These are phyloP conservation scores for Erynnis tages DNA, from an alignment of 2,888 invertebrate genomes.

Conservation along the genomic window DNA sequence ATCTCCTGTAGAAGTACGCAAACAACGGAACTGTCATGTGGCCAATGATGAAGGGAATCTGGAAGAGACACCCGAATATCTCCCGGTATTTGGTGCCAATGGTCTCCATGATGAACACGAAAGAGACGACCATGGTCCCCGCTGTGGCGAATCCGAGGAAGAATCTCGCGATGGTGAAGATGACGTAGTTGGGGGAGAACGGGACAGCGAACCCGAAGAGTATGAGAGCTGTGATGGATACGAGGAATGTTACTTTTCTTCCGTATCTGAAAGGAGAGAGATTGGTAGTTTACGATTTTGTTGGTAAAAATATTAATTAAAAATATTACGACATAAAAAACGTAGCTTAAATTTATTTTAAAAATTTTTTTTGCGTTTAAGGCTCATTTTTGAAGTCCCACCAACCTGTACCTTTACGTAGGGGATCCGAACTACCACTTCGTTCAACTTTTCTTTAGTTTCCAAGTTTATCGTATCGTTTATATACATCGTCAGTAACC, in stretches of 20 bases:
- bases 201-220: slow-evolving; percentile 85
- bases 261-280: slow-evolving; percentile 83
- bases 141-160: slow-evolving; percentile 88
- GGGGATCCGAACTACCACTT: too few relatives aligned
- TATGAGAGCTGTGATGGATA: slow-evolving; percentile 85
- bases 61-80: slow-evolving; percentile 82
- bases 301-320: neutral
- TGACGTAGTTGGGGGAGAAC: slow-evolving; percentile 81
- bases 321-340: too few relatives aligned
- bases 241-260: slow-evolving; percentile 86
- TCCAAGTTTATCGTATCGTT: too few relatives aligned
- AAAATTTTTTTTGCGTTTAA: too few relatives aligned
- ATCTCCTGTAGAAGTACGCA: slow-evolving; percentile 84
- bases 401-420: too few relatives aligned
- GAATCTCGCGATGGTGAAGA: slow-evolving; percentile 85
- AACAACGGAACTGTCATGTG: slow-evolving; percentile 84
- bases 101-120: slow-evolving; percentile 85
- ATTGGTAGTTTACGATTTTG: neutral
- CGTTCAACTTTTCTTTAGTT: too few relatives aligned
- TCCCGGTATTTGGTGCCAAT: slow-evolving; percentile 80
- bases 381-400: too few relatives aligned
- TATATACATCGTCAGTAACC: too few relatives aligned
- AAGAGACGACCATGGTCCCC: slow-evolving; percentile 90
- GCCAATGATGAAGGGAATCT: slow-evolving; percentile 86
- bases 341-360: too few relatives aligned